phyloP scores from a whole-genome alignment of 2,888 invertebrate genomes.

The Phortica magna region DNA sequence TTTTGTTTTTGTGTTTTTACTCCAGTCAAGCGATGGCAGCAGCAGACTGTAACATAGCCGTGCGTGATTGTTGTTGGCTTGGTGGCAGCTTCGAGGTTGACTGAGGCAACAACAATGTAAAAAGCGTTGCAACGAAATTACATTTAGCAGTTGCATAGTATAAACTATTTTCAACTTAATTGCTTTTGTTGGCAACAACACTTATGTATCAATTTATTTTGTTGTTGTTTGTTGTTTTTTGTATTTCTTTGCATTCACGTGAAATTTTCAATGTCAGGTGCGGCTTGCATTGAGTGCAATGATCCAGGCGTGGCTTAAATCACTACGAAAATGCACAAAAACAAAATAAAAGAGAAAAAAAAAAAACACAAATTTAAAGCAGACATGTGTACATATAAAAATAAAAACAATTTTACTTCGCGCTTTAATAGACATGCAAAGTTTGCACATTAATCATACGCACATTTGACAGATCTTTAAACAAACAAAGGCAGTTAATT shows the following conservation, averaged over 20 bases:
- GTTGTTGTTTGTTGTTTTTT: background rate
- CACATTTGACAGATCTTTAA: background rate
- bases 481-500: background rate
- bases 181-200: background rate
- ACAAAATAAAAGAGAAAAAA: background rate
- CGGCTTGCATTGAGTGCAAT: background rate
- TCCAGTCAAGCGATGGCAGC: background rate
- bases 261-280: slow-evolving; percentile 17
- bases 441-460: slow-evolving; percentile 16
- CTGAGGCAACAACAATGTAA: background rate
- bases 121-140: background rate
- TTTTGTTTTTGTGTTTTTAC: background rate
- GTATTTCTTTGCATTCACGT: background rate
- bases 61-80: background rate
- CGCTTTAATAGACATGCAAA: background rate
- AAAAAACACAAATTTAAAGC: background rate
- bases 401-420: no score
- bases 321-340: background rate
- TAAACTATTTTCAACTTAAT: background rate
- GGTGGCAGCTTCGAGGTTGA: background rate
- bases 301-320: background rate
- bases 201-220: no score
- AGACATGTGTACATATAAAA: no score
- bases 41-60: background rate
- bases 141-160: background rate